A percentile compares a stretch with the other conserved stretches of the same genome.
Conservation (phyloP, 2,888 invertebrate genomes). For the Drosophila siamana region DNA sequence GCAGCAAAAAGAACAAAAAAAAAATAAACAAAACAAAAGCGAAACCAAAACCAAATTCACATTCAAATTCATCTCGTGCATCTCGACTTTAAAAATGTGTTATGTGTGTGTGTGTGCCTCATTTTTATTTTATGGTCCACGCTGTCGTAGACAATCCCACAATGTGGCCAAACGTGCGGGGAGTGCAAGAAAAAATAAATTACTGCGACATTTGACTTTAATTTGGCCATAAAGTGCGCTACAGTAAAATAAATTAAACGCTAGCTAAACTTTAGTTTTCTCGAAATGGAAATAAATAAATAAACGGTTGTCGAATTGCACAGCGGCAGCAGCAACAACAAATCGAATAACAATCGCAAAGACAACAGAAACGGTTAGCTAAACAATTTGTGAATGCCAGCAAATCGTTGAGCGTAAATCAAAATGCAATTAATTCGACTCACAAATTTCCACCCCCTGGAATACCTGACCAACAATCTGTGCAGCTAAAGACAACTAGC, state of each 20-base stretch:
- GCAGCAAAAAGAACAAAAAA: too few species aligned
- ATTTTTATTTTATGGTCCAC: constrained; percentile 34
- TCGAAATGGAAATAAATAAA: constrained; percentile 50
- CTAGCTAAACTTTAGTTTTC: constrained; percentile 40
- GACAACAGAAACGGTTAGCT: constrained; percentile 1
- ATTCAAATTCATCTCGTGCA: constrained; percentile 28
- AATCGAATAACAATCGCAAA: too few species aligned
- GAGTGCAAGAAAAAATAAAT: constrained; percentile 23
- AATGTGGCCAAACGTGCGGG: background rate
- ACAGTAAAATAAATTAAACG: constrained; percentile 59
- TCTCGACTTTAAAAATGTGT: constrained; percentile 49
- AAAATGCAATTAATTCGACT: constrained; percentile 55
- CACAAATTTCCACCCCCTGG: constrained; percentile 17
- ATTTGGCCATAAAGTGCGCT: constrained; percentile 64
- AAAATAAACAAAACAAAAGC: too few species aligned
- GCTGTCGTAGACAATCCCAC: constrained; percentile 9
- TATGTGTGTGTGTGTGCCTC: constrained; percentile 6
- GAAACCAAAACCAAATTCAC: constrained; percentile 1
- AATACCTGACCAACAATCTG: constrained; percentile 11
- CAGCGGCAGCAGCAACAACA: background rate
- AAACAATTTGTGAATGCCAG: constrained; percentile 47
- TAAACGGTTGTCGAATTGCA: constrained; percentile 16
- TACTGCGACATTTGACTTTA: constrained; percentile 65
- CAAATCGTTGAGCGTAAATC: constrained; percentile 47
- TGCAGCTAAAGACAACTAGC: background rate